A percentile compares a stretch with the other conserved stretches of the same genome.
These are phyloP conservation scores for Rhopalosiphum padi DNA, from an alignment of 1,140 invertebrate species.

Conservation along the genomic window DNA sequence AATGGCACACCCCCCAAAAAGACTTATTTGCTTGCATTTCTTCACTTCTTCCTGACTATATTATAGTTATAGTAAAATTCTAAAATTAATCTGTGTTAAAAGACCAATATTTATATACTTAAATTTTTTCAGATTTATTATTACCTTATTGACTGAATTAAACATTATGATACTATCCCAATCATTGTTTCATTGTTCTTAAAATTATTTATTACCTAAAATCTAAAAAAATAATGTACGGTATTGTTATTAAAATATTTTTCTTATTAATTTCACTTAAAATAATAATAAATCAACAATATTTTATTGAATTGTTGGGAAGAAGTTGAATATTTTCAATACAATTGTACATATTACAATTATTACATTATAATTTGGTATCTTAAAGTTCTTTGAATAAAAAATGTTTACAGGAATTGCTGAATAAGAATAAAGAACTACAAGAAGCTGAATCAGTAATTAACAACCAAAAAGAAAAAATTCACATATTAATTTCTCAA, in stretches of 20 bases:
- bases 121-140: no score
- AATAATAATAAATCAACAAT: no score
- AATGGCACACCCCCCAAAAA: no score
- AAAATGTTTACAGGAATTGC: constrained; percentile 22
- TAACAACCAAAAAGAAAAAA: constrained; percentile 17
- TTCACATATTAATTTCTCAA: constrained; percentile 27
- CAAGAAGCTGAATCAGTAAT: constrained; percentile 41
- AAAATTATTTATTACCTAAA: no score
- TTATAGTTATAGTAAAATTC: background rate
- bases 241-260: no score
- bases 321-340: no score
- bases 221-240: no score
- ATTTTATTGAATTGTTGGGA: no score
- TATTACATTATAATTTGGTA: background rate
- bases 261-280: no score
- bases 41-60: background rate
- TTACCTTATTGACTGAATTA: no score
- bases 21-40: background rate
- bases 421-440: constrained; percentile 36
- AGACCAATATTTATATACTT: background rate
- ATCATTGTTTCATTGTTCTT: no score
- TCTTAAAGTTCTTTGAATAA: background rate
- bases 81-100: background rate
- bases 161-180: no score
- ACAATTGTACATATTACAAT: background rate